A percentile compares a stretch with the other conserved stretches of the same genome.
phyloP scores from a whole-genome alignment of 2,797 vertebrate genomes.

The Cichlasoma orientale region DNA sequence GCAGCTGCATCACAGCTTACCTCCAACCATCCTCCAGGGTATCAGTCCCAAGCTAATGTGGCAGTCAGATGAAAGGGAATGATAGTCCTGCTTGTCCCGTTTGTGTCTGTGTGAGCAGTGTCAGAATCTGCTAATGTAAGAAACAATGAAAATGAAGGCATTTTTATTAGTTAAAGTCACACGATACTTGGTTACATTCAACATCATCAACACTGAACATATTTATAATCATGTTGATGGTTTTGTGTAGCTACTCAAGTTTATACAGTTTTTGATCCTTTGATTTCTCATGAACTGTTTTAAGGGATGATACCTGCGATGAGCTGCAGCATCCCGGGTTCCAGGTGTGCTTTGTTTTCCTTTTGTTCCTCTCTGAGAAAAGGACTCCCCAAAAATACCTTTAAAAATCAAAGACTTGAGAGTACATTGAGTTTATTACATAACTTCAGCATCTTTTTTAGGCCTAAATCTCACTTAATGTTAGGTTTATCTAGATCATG shows the following conservation, averaged over 20 bases:
- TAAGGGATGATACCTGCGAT: background rate
- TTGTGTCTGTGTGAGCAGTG: conserved; percentile 3
- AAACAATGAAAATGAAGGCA: conserved; percentile 6
- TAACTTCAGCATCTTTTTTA: conserved; percentile 10
- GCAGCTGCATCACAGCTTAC: conserved; percentile 70
- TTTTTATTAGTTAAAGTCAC: background rate
- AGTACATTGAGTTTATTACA: background rate
- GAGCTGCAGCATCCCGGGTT: background rate
- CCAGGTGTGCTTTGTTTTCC: background rate
- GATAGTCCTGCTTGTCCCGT: conserved; percentile 35
- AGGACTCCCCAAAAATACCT: background rate
- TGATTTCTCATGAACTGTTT: background rate
- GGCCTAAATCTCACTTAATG: conserved; percentile 5
- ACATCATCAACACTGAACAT: background rate
- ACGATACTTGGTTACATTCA: background rate
- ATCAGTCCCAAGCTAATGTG: conserved; percentile 52
- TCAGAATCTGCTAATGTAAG: conserved; percentile 26
- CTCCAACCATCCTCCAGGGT: conserved; percentile 68
- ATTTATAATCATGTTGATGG: background rate
- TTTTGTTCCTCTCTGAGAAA: background rate
- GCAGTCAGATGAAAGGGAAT: conserved; percentile 60
- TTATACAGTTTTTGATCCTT: background rate
- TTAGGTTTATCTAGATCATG: conserved; percentile 51
- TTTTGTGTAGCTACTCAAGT: background rate
- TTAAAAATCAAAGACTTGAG: background rate